Base-by-base conservation (phyloP, 2,113 vertebrate species). In the Xenopus laevis region DNA sequence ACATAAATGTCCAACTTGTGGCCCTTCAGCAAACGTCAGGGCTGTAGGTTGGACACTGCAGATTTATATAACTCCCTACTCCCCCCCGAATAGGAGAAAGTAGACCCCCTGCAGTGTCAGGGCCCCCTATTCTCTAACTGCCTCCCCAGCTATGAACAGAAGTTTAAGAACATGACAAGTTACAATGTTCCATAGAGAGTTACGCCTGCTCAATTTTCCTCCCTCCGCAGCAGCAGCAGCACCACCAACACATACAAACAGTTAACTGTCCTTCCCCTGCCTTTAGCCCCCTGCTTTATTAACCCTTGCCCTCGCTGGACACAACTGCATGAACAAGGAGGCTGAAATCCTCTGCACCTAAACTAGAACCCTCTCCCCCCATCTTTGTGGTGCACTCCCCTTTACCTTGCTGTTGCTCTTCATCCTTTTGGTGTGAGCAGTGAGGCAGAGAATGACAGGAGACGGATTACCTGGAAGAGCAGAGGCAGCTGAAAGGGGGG, bases 361-460 rank as follows among this genome's bases (percentile, higher is more conserved):
- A 27, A 64, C 45, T 55, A 52, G 17, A 57, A 68, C 73, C 57
- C 10, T 18, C 57, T n/a, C 44, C 57, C 60, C 46, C 50, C 58
- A 23, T 21, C 58, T 55, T 18, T 21, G n/a, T 23, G 46, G 58
- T 52, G 57, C 72, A 53, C 23, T 23, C 73, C 66, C 62, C 57
- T 58, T 76, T 52, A 76, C 73, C 73, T 76, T 59, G 27, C 55
- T 40, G 21, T 11, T 10, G 33, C 30, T 47, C 58, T 69, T 59
- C 73, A 76, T 76, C 73, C 60, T 76, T 66, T 16, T 68, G 46
- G 53, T 63, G 2, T 40, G 23, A 59, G 52, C 45, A 21, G 55
- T 8, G 21, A 18, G n/a, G 44, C 59, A 63, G 66, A 44, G 18
- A 16, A 6, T 3, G 33, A 40, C 33, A 40, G 33, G 21, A 69